Evolutionary conservation across 2,888 invertebrate species (phyloP), one percentile per base, ranked within the genome.

Genomic region (Synergus itoensis): DNA sequence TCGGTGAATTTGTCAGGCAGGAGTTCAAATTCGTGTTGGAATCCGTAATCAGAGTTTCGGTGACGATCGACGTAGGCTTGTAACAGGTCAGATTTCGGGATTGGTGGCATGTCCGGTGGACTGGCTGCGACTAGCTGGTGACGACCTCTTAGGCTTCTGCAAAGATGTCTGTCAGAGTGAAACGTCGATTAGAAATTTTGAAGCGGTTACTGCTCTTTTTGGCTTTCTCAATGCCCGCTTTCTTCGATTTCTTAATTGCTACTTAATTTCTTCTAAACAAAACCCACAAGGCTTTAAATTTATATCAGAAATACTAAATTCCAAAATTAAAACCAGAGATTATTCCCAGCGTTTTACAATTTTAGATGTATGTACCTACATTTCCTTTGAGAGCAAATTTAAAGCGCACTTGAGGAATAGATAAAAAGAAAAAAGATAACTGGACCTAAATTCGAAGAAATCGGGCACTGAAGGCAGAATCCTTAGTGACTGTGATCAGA

Each of bases 1-100:
- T 98, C 98, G 64, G 96, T 95, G 92, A 97, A 98, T 76, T 76
- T 95, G 88, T 97, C 98, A 0, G 98, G 98, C 11, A 98, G 93
- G 91, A 97, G 93, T 94, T 98, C 98, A 89, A 98, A 98, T 92
- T 98, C 98, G 83, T 97, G 96, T 90, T 98, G 96, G 93, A 98
- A 98, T 0, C 97, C 97, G 88, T 97, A 97, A 91, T 98, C 98
- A 0, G 97, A 97, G 92, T 98, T 97, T 48, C 96, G 94, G 88
- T 97, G 97, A 1, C 97, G 94, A 86, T 97, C 97, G 2, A 96
- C 94, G 89, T 96, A 98, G 0, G 97, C 96, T 69, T 95, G 94
- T 1, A 96, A 94, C 4, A 98, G 93, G 73, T 97, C 96, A 2
- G 94, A 93, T 87, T 95, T 95, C 1, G 95, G 93, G 87, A 98